A percentile compares a stretch with the other conserved stretches of the same genome.
Conservation (phyloP, 2,888 invertebrate genomes). For the Arge pagana region DNA sequence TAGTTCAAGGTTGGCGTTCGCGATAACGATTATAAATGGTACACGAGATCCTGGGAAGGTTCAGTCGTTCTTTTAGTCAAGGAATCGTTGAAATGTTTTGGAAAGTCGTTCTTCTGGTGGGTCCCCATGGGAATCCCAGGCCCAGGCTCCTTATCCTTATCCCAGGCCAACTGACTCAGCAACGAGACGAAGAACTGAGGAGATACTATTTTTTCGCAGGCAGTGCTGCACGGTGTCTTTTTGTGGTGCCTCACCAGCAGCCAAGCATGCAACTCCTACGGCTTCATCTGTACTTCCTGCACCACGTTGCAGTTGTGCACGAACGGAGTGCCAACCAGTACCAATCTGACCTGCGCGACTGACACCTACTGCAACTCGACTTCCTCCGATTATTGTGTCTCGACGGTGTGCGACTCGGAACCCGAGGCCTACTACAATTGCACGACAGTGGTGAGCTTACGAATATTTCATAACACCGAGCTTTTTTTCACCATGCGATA, state of each 20-base stretch:
- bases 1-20: not conserved
- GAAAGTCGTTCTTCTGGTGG: not conserved
- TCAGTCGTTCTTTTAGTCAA: not conserved
- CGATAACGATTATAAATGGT: too few relatives aligned
- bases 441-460: not conserved
- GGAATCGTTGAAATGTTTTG: not conserved
- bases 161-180: too few relatives aligned
- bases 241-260: conserved; percentile 2
- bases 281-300: conserved; percentile 7
- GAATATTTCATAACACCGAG: too few relatives aligned
- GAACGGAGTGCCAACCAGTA: not conserved
- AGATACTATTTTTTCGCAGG: not conserved
- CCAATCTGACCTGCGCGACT: not conserved
- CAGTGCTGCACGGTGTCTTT: conserved; percentile 3
- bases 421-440: conserved; percentile 2
- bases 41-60: not conserved
- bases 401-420: not conserved
- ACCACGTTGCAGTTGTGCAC: not conserved
- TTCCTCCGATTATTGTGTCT: not conserved
- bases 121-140: too few relatives aligned
- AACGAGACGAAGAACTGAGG: too few relatives aligned
- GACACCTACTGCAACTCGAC: conserved; percentile 7
- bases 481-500: too few relatives aligned
- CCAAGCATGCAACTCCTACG: conserved; percentile 2
- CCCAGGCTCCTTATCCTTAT: too few relatives aligned